Base-by-base conservation (phyloP, 2,888 invertebrate species). In the Nasonia oneida region DNA sequence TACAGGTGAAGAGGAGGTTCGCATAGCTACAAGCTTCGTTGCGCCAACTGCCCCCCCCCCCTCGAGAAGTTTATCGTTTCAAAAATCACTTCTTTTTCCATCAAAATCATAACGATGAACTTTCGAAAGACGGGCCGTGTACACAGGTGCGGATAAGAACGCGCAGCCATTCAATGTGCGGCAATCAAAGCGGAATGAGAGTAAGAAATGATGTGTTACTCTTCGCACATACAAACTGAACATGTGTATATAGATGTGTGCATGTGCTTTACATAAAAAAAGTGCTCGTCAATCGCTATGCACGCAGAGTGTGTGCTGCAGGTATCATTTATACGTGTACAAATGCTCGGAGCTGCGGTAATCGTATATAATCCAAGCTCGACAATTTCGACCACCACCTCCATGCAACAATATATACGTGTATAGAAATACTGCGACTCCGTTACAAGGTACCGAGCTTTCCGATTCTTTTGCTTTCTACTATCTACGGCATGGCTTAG, bases 331-430 rank as follows among this genome's bases (percentile, higher is more conserved):
- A 61, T 6, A 47, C 47, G 57, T 61, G 57, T 33, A n/a, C 67
- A 15, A 29, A 29, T 67, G 23, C 67, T 67, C 14, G 33, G 14
- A 33, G 57, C 18, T 61, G 53, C 53, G 18, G 5, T 18, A 53
- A 53, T 53, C 53, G 57, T n/a, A n/a, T 14, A 18, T 61, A 61
- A 33, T 67, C 33, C 10, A 73, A 73, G 42, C 74, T 50, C 29
- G 67, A 75, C 14, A 50, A 14, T 64, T 81, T 64, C 71, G 53
- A 82, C 82, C 82, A 64, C 79, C 82, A 85, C 82, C 85, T 53
- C 39, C 85, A 85, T 85, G 85, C 85, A 82, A 77, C 53, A 71
- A 67, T 67, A 67, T 73, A 42, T 47, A 73, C 10, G 42, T 23
- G 18, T 73, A 47, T 47, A 73, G 23, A 73, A 73, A 23, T 73